Percentiles rank a stretch among this genome's conserved stretches.
These are phyloP conservation scores for Peromyscus attwateri DNA, from an alignment of 2,797 vertebrate genomes.

Conservation along the genomic window DNA sequence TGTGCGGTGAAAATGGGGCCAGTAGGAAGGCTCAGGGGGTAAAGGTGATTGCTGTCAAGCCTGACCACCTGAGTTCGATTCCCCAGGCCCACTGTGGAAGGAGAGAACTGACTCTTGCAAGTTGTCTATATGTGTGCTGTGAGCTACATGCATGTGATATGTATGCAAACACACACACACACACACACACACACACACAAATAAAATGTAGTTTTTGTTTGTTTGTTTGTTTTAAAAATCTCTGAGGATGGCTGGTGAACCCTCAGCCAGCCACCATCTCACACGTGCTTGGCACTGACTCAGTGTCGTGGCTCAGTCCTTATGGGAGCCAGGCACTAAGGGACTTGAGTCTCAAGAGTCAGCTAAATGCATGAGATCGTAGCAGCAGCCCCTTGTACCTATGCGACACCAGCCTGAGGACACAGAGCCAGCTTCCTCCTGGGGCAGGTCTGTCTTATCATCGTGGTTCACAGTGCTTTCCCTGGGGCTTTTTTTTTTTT, in stretches of 20 bases:
- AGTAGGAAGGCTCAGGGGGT: neutral
- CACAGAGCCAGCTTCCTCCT: no score
- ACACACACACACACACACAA: neutral
- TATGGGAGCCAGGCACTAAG: neutral
- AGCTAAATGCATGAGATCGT: accelerated
- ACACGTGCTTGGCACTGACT: accelerated
- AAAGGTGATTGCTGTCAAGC: neutral
- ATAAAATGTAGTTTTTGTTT: neutral
- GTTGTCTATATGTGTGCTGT: neutral
- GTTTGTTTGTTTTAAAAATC: no score
- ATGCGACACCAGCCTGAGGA: neutral
- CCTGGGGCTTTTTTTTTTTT: no score
- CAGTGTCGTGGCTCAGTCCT: accelerated
- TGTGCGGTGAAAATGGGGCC: neutral
- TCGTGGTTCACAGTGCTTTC: neutral
- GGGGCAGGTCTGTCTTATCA: neutral
- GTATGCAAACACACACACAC: neutral
- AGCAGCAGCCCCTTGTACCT: accelerated
- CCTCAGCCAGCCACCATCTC: accelerated
- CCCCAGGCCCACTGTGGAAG: neutral
- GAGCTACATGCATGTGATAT: neutral
- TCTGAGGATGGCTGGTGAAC: neutral
- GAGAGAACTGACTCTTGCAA: neutral
- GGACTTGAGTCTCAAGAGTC: neutral
- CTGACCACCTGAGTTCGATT: neutral